Evolutionary conservation across 2,888 invertebrate genomes (phyloP).

Genomic region (Sminthurinus aureus): DNA sequence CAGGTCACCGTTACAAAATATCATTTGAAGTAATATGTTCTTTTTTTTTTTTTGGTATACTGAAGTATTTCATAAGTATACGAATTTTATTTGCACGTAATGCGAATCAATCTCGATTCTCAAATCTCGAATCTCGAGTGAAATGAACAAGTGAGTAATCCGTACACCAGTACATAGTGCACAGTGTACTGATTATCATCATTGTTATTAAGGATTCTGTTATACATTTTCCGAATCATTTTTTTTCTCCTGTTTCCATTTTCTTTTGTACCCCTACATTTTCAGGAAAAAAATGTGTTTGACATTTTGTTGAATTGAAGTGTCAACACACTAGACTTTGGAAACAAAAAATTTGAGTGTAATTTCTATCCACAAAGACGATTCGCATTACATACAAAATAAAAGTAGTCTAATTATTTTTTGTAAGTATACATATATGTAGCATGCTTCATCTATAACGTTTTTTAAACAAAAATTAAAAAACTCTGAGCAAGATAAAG

Average conservation of each 20-base stretch:
- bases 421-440: neutral
- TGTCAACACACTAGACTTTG: too few species aligned
- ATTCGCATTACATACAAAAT: neutral
- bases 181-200: too few species aligned
- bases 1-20: neutral
- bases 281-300: neutral
- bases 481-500: conserved; percentile 3
- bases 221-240: too few species aligned
- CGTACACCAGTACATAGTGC: too few species aligned
- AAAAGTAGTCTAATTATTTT: neutral
- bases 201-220: too few species aligned
- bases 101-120: neutral
- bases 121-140: too few species aligned
- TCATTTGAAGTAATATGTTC: neutral
- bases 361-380: neutral
- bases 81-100: neutral
- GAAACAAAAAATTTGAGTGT: neutral
- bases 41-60: neutral
- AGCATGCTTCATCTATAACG: neutral
- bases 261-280: too few species aligned
- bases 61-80: neutral
- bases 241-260: too few species aligned
- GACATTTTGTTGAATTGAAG: neutral
- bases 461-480: too few species aligned
- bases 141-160: too few species aligned